A percentile compares a stretch with the other conserved stretches of the same genome.
These are phyloP conservation scores for Aldabrachelys gigantea DNA, from an alignment of 2,113 vertebrate genomes.

Conservation along the genomic window DNA sequence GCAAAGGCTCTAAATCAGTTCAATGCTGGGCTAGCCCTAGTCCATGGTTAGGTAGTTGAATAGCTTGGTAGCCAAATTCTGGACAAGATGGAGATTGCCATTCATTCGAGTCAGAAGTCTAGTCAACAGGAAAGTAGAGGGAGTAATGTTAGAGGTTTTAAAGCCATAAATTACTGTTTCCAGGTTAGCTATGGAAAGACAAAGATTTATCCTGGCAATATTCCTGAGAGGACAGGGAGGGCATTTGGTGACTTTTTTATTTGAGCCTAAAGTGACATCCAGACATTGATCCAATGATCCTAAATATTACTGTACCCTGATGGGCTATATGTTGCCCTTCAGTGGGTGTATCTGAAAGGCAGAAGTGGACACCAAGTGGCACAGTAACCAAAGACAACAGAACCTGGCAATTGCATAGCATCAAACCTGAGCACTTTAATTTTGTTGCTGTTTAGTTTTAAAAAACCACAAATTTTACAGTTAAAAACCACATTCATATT, in stretches of 20 bases:
- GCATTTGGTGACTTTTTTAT: background rate
- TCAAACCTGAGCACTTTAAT: background rate
- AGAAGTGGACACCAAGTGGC: background rate
- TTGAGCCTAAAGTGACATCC: background rate
- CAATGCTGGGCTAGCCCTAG: background rate
- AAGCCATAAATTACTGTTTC: constrained; percentile 23
- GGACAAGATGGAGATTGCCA: background rate
- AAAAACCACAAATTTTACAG: background rate
- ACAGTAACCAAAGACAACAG: background rate
- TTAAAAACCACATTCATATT: background rate
- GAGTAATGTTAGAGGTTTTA: constrained; percentile 50
- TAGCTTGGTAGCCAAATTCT: constrained; percentile 21
- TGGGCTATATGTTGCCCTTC: background rate
- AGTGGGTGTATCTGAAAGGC: background rate
- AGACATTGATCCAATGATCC: background rate
- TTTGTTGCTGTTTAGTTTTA: background rate
- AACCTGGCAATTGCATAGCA: background rate
- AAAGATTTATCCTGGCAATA: constrained; percentile 21
- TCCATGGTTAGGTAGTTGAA: background rate
- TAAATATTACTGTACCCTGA: background rate
- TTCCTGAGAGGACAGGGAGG: background rate
- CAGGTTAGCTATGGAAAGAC: background rate
- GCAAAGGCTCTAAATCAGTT: background rate
- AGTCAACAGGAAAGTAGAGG: background rate
- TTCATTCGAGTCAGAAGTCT: background rate